A percentile compares a stretch with the other conserved stretches of the same genome.
Conservation (phyloP, 2,888 invertebrate genomes). For the Gastrophysa polygoni region DNA sequence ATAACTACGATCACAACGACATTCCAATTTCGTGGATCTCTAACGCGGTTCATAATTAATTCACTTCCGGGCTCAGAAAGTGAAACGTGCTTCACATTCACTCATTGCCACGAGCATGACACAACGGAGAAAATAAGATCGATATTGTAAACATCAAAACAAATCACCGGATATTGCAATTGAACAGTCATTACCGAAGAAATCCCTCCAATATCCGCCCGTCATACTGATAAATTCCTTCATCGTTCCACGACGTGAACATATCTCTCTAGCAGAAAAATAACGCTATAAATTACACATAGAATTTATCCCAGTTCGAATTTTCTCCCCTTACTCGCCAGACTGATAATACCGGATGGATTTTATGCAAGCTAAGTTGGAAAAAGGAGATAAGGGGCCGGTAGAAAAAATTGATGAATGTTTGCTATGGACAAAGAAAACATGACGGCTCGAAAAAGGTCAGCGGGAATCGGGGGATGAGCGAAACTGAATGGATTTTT, state of each 20-base stretch:
- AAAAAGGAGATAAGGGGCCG: not conserved
- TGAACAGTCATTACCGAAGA: not conserved
- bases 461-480: no score
- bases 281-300: slow-evolving; percentile 10
- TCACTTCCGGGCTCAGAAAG: no score
- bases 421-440: slow-evolving; percentile 5
- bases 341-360: slow-evolving; percentile 2
- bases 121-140: not conserved
- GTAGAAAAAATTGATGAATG: slow-evolving; percentile 19
- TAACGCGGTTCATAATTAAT: no score
- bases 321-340: not conserved
- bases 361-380: slow-evolving; percentile 5
- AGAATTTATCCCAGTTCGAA: slow-evolving; percentile 7
- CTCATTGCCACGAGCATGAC: no score
- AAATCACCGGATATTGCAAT: not conserved
- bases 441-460: no score
- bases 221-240: not conserved
- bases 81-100: no score
- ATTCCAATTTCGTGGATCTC: no score
- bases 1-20: no score
- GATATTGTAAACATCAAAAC: not conserved
- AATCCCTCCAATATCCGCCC: not conserved
- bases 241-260: not conserved
- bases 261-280: slow-evolving; percentile 2
- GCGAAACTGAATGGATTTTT: no score